Conservation (phyloP, 2,113 vertebrate genomes). For the Arvicanthis niloticus region DNA sequence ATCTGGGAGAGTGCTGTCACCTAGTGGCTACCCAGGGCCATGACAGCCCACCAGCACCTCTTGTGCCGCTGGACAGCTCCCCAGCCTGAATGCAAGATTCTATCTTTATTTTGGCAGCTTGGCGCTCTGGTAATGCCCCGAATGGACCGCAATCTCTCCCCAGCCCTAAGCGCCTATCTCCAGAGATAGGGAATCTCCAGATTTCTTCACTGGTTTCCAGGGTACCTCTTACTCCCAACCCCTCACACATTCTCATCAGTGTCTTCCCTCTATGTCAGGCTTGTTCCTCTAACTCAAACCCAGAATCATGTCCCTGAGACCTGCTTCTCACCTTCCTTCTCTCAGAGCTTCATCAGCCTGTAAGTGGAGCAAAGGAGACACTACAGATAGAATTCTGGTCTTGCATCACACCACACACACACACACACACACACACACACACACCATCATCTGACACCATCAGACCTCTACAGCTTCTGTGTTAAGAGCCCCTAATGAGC, state of each 20-base stretch:
- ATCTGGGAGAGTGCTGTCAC: conserved; percentile 73
- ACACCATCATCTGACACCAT: conserved; percentile 72
- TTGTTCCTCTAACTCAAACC: conserved; percentile 33
- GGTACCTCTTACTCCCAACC: background rate
- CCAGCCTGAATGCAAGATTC: background rate
- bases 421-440: background rate
- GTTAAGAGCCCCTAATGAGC: conserved; percentile 83
- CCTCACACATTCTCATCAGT: conserved; percentile 51
- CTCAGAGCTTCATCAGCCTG: conserved; percentile 14
- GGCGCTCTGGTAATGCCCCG: background rate
- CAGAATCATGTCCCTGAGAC: background rate
- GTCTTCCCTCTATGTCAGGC: background rate
- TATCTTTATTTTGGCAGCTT: background rate
- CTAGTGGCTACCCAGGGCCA: conserved; percentile 73
- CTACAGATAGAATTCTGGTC: conserved; percentile 59
- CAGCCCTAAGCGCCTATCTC: background rate
- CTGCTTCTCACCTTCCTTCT: conserved; percentile 19
- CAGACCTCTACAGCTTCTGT: conserved; percentile 73
- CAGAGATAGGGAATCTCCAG: background rate
- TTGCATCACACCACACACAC: background rate
- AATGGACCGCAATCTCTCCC: background rate
- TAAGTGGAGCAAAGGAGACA: conserved; percentile 55
- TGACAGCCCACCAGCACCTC: background rate
- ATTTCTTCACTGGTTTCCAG: background rate
- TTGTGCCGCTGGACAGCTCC: conserved; percentile 77